Base-by-base conservation (phyloP, 2,797 vertebrate genomes). In the Myripristis jacobus region DNA sequence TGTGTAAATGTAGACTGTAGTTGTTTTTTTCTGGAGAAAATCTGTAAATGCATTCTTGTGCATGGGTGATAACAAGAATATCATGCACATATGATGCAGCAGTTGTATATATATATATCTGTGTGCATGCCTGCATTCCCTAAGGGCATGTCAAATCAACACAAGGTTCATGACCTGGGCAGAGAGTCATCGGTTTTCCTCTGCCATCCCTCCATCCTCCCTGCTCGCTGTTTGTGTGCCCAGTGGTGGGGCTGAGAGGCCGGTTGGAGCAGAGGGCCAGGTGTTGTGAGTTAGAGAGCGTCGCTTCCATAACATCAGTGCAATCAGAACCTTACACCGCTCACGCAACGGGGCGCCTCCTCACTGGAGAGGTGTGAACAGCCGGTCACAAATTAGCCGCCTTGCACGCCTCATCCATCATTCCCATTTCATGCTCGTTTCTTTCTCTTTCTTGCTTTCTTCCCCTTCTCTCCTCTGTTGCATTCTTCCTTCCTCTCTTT, bases 401-500 rank as follows among this genome's bases (percentile, higher is more conserved):
- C 55, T 74, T 59, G 70, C 74, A 65, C 53, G 55, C 84, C 85
- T 87, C 85, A 87, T 91, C 85, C 80, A 88, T 92, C 91, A 89
- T 87, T 66, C 59, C 48, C 48, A 56, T 53, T 43, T 25, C 22
- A 25, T 60, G 36, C 13, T 66, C 66, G 50, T 13, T 62, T 19
- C 36, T 60, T 15, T 54, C 43, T 57, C 4, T 24, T 24, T 31
- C 63, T 61, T 61, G 65, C 44, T 24, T 43, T 44, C 48, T 34
- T 19, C 31, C 57, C 36, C 55, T 18, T 11, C 15, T 38, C 27
- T 27, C 12, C 31, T 48, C 54, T 25, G 19, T 29, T 19, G 22
- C 27, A 12, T 8, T 21, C 31, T n/a, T 44, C 19, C 29, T 56
- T 27, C 16, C 29, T 18, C 19, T 54, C 44, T 74, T n/a, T 59